Evolutionary conservation across 2,888 invertebrate species (phyloP).

Genomic region (Protophormia terraenovae): DNA sequence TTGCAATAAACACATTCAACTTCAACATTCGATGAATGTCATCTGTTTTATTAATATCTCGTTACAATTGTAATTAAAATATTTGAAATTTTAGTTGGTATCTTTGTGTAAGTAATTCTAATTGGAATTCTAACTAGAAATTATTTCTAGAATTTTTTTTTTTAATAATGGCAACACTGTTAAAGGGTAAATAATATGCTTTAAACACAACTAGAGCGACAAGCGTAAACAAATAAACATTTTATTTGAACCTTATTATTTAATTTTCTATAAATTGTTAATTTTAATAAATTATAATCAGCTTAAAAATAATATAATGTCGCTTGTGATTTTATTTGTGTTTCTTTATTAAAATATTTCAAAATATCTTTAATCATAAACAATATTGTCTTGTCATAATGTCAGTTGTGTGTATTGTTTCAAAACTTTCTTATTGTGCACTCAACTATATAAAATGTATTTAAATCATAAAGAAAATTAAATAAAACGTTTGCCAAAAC

Average conservation of each 20-base stretch:
- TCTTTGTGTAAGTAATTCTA: background rate
- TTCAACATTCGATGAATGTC: constrained; percentile 11
- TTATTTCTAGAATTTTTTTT: background rate
- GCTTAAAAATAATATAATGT: too few relatives aligned
- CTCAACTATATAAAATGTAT: constrained; percentile 30
- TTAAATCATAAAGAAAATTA: background rate
- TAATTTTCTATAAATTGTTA: too few relatives aligned
- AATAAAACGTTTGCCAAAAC: constrained; percentile 10
- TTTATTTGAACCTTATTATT: too few relatives aligned
- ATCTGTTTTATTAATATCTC: constrained; percentile 37
- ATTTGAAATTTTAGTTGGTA: background rate
- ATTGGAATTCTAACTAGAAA: background rate
- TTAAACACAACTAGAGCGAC: background rate
- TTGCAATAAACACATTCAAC: constrained; percentile 4
- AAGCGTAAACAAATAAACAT: too few relatives aligned
- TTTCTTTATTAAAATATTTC: background rate
- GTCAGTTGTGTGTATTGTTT: background rate
- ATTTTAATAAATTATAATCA: too few relatives aligned
- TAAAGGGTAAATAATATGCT: background rate
- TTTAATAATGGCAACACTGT: background rate
- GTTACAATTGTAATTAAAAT: constrained; percentile 3
- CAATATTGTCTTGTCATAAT: background rate
- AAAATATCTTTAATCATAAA: background rate
- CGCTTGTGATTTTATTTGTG: background rate
- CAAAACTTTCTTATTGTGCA: constrained; percentile 21